Evolutionary conservation across 1,140 invertebrate species (phyloP), one percentile per base, ranked within the genome.

Genomic region (Aradophagus sp.): DNA sequence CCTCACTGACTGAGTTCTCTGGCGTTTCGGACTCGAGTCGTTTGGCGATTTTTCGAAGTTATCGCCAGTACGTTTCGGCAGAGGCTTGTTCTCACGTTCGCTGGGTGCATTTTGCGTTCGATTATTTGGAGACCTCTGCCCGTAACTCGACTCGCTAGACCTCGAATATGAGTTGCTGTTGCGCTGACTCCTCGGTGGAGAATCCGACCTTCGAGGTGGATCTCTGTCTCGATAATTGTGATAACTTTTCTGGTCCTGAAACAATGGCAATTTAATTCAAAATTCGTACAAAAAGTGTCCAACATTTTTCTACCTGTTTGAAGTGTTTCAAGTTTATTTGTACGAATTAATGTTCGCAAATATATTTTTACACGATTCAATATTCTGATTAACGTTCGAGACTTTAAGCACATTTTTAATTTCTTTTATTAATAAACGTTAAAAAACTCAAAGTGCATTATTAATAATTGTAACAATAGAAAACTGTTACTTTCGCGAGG

Each of bases 221-320:
- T 84, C 82, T 71, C 76, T 77, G 11, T 84, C 84, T 11, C 83
- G 75, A 73, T 84, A 82, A 68, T 41, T 78, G 52, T 76, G 73
- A 8, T 77, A 75, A 34, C 65, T 74, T 70, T 73, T 77, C 17
- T 79, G 75, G 38, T 80, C 77, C 79, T 83, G 11, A 27, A 41
- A 65, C 5, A 42, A 58, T 23, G 12, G 29, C 29, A 20, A 45
- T 26, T 39, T 39, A 15, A 27, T 7, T 27, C 4, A 27, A 5
- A 5, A 27, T 27, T 27, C n/a, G 26, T 3, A n/a, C n/a, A n/a
- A n/a, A n/a, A n/a, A n/a, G n/a, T n/a, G n/a, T n/a, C n/a, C n/a
- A n/a, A n/a, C n/a, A n/a, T n/a, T n/a, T n/a, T n/a, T n/a, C n/a
- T n/a, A n/a, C n/a, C n/a, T n/a, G n/a, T n/a, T n/a, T n/a, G n/a